Percentiles rank a stretch among this genome's conserved stretches.
Evolutionary conservation across 1,140 invertebrate species (phyloP).

Genomic region (Bicyclus anynana): DNA sequence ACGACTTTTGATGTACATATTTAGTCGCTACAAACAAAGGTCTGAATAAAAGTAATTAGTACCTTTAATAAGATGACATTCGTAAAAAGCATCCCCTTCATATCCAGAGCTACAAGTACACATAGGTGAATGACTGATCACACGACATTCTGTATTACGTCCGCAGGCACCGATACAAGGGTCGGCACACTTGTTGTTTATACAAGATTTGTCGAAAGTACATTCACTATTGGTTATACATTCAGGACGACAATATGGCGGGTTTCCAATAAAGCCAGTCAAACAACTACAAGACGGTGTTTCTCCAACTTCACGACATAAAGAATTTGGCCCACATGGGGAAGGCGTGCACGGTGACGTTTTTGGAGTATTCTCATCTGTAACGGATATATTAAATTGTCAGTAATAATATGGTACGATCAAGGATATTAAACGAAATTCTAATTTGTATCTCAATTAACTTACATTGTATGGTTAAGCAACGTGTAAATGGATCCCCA

Average conservation of each 20-base stretch:
- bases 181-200: constrained; percentile 84
- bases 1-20: no score
- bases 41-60: constrained; percentile 13
- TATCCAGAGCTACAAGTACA: constrained; percentile 83
- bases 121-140: constrained; percentile 85
- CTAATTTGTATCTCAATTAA: constrained; percentile 11
- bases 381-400: constrained; percentile 17
- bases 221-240: constrained; percentile 87
- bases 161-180: constrained; percentile 89
- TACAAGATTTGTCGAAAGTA: constrained; percentile 82
- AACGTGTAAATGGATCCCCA: constrained; percentile 80
- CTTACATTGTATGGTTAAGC: constrained; percentile 48
- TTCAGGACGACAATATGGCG: constrained; percentile 81
- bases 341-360: constrained; percentile 78
- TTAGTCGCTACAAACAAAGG: background rate
- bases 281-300: constrained; percentile 87
- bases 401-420: background rate
- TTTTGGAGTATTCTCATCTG: constrained; percentile 70
- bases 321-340: constrained; percentile 84
- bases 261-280: constrained; percentile 83
- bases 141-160: constrained; percentile 82
- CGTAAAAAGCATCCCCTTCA: constrained; percentile 84
- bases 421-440: background rate
- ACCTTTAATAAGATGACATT: constrained; percentile 66
- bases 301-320: constrained; percentile 83